A percentile compares a stretch with the other conserved stretches of the same genome.
These are phyloP conservation scores for Athripsodes cinereus DNA, from an alignment of 2,888 invertebrate species.

Conservation along the genomic window DNA sequence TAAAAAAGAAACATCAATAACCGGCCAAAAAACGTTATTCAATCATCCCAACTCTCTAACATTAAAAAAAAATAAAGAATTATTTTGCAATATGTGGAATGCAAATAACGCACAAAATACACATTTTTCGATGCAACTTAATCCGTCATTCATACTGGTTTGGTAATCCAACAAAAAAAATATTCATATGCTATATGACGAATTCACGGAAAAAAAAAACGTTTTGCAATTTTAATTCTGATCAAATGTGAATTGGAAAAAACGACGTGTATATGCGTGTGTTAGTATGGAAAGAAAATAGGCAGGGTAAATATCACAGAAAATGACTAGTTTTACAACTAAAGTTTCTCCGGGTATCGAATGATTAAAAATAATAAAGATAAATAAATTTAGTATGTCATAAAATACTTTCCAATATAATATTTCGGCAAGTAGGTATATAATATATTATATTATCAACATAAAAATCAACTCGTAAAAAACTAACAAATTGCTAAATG, in stretches of 20 bases:
- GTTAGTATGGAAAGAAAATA: not conserved
- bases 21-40: no score
- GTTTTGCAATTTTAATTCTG: not conserved
- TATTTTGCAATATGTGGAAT: not conserved
- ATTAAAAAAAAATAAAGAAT: not conserved
- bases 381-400: no score
- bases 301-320: no score
- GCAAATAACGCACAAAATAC: constrained; percentile 1
- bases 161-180: constrained; percentile 2
- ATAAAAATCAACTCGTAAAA: no score
- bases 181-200: not conserved
- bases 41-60: not conserved
- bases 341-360: no score
- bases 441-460: no score
- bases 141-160: not conserved
- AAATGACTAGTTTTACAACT: no score
- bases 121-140: not conserved
- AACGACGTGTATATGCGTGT: not conserved
- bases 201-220: not conserved
- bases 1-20: no score
- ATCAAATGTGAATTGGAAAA: constrained; percentile 1
- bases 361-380: no score
- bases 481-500: no score
- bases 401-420: no score
- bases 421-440: no score